A percentile compares a stretch with the other conserved stretches of the same genome.
Conservation (phyloP, 2,113 vertebrate genomes). For the Hypocryptadius cinnamomeus region DNA sequence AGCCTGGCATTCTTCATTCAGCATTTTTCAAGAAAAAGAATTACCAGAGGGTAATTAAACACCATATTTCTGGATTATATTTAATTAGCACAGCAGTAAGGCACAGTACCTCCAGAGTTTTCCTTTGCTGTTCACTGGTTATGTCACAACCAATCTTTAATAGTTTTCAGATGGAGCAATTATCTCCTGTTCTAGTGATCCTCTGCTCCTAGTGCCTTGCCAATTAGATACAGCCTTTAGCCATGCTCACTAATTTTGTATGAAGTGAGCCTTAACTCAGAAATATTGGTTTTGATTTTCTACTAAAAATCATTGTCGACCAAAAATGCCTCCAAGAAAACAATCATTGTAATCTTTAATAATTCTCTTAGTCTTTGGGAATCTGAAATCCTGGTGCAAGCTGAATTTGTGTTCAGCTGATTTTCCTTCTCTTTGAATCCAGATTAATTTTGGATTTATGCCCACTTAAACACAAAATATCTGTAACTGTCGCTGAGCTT, state of each 20-base stretch:
- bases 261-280: neutral
- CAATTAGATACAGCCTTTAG: conserved; percentile 6
- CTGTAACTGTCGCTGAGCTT: neutral
- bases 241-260: neutral
- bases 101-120: neutral
- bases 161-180: conserved; percentile 27
- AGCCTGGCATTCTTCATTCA: neutral
- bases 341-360: neutral
- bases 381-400: neutral
- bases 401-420: neutral
- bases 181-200: neutral
- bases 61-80: neutral
- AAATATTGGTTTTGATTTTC: neutral
- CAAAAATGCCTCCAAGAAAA: neutral
- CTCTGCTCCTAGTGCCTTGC: neutral
- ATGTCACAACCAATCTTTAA: neutral
- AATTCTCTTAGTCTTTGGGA: neutral
- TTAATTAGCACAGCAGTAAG: neutral
- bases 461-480: neutral
- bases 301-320: neutral
- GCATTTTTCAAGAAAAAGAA: neutral
- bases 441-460: neutral
- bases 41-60: neutral
- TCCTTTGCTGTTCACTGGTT: conserved; percentile 30
- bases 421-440: neutral